These are phyloP conservation scores for Pachydiplax longipennis DNA, from an alignment of 2,888 invertebrate species.

Conservation along the genomic window DNA sequence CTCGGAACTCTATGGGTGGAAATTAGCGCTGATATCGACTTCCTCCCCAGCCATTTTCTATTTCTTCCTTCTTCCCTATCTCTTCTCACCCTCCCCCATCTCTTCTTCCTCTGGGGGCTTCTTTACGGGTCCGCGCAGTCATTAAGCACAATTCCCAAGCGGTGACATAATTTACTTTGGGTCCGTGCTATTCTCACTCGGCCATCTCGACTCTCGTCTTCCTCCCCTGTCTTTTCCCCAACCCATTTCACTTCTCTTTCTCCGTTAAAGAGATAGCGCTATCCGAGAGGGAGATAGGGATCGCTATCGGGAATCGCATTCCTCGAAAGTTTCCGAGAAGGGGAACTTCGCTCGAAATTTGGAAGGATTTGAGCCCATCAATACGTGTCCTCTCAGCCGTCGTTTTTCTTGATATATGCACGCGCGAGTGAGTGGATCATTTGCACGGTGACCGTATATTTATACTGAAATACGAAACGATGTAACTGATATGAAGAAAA, in stretches of 20 bases:
- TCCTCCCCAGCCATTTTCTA: neutral
- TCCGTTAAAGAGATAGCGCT: neutral
- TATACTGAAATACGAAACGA: too few relatives aligned
- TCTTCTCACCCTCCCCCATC: neutral
- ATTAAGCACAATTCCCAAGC: neutral
- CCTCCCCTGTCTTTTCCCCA: neutral
- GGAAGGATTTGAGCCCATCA: too few relatives aligned
- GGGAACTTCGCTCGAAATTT: too few relatives aligned
- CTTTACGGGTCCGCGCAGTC: neutral
- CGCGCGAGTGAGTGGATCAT: too few relatives aligned
- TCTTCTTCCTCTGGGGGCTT: neutral
- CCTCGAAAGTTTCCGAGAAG: too few relatives aligned
- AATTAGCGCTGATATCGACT: neutral
- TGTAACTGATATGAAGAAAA: too few relatives aligned
- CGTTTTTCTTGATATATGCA: too few relatives aligned
- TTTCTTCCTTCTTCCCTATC: neutral
- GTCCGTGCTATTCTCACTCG: neutral
- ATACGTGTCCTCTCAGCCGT: too few relatives aligned
- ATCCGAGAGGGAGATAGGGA: too few relatives aligned
- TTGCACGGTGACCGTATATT: too few relatives aligned
- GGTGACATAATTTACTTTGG: slow-evolving; percentile 1
- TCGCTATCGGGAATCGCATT: too few relatives aligned
- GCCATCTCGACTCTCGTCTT: neutral
- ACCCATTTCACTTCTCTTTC: neutral
- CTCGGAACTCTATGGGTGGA: neutral